These are phyloP conservation scores for Tuta absoluta DNA, from an alignment of 2,888 invertebrate genomes.

Conservation along the genomic window DNA sequence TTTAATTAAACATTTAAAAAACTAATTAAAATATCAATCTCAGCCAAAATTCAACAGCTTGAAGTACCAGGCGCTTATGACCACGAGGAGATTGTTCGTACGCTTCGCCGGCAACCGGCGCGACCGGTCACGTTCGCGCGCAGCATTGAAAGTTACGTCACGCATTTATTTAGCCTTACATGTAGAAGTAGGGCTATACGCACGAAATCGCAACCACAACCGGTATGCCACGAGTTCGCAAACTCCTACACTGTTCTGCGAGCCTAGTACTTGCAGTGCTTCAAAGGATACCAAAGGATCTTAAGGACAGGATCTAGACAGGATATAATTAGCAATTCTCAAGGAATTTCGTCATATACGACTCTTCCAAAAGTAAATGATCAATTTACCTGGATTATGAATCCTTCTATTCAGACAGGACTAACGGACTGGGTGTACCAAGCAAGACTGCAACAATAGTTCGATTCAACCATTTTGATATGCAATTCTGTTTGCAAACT, in stretches of 20 bases:
- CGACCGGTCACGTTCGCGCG: conserved; percentile 67
- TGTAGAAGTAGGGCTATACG: conserved; percentile 58
- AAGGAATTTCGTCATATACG: not conserved
- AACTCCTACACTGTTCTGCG: conserved; percentile 55
- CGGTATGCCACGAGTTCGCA: conserved; percentile 56
- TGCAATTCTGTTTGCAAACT: not conserved
- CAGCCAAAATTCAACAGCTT: conserved; percentile 32
- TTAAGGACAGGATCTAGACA: conserved; percentile 29
- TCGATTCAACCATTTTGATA: not conserved
- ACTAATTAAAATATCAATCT: conserved; percentile 23
- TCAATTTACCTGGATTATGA: not conserved
- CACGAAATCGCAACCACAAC: conserved; percentile 55
- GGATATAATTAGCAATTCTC: conserved; percentile 2
- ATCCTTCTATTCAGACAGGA: not conserved
- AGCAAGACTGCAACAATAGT: not conserved
- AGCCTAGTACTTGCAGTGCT: conserved; percentile 63
- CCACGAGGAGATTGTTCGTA: conserved; percentile 47
- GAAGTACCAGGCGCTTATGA: conserved; percentile 68
- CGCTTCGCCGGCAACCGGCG: conserved; percentile 49
- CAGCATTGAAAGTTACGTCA: conserved; percentile 76
- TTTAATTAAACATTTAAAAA: conserved; percentile 2
- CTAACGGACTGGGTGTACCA: not conserved
- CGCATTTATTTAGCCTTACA: conserved; percentile 70
- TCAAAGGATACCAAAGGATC: conserved; percentile 67
- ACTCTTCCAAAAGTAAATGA: not conserved